A percentile compares a stretch with the other conserved stretches of the same genome.
phyloP scores from a whole-genome alignment of 2,888 invertebrate genomes.

The Drosophila sordidapex region DNA sequence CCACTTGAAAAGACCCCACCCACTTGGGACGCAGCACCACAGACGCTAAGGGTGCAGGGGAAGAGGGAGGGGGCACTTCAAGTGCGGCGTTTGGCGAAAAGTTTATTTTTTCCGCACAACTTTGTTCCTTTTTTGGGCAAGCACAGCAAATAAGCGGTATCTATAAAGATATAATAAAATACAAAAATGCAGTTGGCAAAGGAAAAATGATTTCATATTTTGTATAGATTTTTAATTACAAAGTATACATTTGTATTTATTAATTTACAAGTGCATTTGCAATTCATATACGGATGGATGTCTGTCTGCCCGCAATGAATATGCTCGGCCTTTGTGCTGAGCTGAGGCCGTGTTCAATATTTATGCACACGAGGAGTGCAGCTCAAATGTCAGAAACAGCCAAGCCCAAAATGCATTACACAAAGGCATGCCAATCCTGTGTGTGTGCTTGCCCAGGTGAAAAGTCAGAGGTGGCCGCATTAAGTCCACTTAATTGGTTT shows the following conservation, averaged over 20 bases:
- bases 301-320: neutral
- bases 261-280: slow-evolving; percentile 3
- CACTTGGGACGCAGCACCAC: slow-evolving; percentile 16
- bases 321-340: neutral
- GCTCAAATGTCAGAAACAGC: slow-evolving; percentile 75
- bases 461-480: slow-evolving; percentile 68
- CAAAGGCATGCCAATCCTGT: slow-evolving; percentile 58
- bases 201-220: slow-evolving; percentile 15
- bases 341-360: slow-evolving; percentile 55
- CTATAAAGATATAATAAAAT: slow-evolving; percentile 19
- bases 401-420: slow-evolving; percentile 55
- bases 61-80: slow-evolving; percentile 36
- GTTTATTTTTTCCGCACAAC: slow-evolving; percentile 24
- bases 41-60: neutral
- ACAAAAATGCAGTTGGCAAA: neutral
- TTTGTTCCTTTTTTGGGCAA: slow-evolving; percentile 32
- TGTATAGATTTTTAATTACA: neutral
- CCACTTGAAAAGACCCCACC: slow-evolving; percentile 56
- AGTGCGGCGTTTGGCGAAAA: slow-evolving; percentile 65
- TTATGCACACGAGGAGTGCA: slow-evolving; percentile 53
- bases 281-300: neutral
- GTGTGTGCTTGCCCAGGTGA: slow-evolving; percentile 60
- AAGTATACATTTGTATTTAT: slow-evolving; percentile 12
- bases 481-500: slow-evolving; percentile 77
- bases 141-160: slow-evolving; percentile 56